Percentiles rank a stretch among this genome's conserved stretches.
Evolutionary conservation across 2,113 vertebrate species (phyloP).

Genomic region (Myrmecophaga tridactyla): DNA sequence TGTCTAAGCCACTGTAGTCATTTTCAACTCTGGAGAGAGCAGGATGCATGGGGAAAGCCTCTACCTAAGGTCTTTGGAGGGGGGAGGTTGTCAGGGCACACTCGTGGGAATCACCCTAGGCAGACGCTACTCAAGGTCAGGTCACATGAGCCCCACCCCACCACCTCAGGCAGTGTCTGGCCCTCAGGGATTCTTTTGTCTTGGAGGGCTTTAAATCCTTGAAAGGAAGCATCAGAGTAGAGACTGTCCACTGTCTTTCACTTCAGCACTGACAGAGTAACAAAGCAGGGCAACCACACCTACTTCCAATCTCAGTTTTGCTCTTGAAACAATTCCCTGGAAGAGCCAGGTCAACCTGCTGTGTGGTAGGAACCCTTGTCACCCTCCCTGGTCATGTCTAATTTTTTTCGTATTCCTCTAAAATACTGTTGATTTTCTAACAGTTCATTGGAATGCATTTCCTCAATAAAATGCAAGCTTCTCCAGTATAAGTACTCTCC

Average conservation of each 20-base stretch:
- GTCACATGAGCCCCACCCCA: background rate
- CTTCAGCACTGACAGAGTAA: background rate
- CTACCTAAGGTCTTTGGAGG: background rate
- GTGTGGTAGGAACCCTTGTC: background rate
- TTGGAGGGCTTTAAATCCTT: background rate
- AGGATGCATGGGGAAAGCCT: background rate
- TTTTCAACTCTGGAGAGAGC: background rate
- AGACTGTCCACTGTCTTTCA: background rate
- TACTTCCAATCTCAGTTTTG: background rate
- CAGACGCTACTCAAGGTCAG: background rate
- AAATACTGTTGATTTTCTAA: background rate
- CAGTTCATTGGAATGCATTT: background rate
- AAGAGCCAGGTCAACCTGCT: background rate
- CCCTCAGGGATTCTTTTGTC: background rate
- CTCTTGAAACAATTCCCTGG: background rate
- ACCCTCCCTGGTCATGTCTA: background rate
- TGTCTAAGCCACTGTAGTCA: background rate
- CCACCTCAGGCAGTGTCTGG: background rate
- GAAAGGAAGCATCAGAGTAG: background rate
- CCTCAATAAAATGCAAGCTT: background rate
- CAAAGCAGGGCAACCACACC: fast-evolving
- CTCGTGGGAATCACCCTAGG: background rate
- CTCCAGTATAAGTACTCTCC: background rate
- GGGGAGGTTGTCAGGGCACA: background rate
- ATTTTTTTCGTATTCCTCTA: background rate